phyloP scores from a whole-genome alignment of 2,888 invertebrate genomes.

The Papilio demoleus region DNA sequence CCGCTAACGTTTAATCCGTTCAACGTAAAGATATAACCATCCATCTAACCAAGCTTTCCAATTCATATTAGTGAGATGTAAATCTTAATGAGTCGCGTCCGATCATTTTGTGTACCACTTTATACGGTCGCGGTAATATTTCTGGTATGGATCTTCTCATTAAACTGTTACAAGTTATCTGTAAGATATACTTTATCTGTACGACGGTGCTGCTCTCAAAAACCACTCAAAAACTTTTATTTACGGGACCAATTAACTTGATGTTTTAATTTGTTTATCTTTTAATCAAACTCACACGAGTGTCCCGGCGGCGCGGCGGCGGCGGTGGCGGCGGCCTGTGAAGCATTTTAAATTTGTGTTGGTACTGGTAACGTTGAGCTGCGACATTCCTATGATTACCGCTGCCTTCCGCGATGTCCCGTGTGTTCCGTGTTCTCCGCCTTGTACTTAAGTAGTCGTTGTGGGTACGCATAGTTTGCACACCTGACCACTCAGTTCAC shows the following conservation, averaged over 20 bases:
- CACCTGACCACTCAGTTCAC: conserved; percentile 2
- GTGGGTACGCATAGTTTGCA: background rate
- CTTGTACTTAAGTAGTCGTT: background rate
- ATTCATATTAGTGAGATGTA: too few relatives aligned
- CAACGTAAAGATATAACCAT: too few relatives aligned
- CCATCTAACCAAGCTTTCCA: too few relatives aligned
- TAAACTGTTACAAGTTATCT: background rate
- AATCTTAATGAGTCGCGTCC: background rate
- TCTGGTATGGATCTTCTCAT: background rate
- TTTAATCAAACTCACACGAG: conserved; percentile 3
- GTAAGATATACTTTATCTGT: background rate
- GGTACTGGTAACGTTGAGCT: background rate
- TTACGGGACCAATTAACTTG: background rate
- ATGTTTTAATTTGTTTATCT: conserved; percentile 16
- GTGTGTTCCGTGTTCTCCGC: background rate
- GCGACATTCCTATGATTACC: background rate
- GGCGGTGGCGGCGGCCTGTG: conserved; percentile 9
- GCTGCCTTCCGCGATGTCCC: background rate
- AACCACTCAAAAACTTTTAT: background rate
- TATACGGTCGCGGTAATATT: background rate
- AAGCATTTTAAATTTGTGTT: background rate
- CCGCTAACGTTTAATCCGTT: too few relatives aligned
- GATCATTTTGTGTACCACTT: background rate
- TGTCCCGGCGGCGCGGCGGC: background rate
- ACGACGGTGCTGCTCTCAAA: background rate